Evolutionary conservation across 1,140 invertebrate species (phyloP).

Genomic region (Ericerus pela): DNA sequence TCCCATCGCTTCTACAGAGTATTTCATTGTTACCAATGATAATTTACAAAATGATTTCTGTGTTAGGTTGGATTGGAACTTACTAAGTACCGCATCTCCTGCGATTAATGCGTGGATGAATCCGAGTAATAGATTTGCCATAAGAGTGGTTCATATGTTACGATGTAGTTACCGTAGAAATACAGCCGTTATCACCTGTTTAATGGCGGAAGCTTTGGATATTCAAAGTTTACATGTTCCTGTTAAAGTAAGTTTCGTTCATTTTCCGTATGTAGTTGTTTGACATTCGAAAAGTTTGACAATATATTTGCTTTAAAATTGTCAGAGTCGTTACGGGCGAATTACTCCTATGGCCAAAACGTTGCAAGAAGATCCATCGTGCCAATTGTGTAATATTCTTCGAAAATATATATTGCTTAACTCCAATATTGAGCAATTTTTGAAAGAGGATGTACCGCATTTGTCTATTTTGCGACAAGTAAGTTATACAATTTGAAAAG

Average conservation of each 20-base stretch:
- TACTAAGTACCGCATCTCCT: constrained; percentile 86
- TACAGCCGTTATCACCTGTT: constrained; percentile 76
- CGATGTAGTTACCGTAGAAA: constrained; percentile 56
- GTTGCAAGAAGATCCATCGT: constrained; percentile 86
- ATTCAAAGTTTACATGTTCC: constrained; percentile 64
- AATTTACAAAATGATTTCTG: too few species aligned
- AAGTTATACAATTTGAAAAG: constrained; percentile 17
- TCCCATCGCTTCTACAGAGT: not conserved
- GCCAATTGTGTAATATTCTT: constrained; percentile 79
- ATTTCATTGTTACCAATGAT: too few species aligned
- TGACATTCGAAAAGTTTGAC: not conserved
- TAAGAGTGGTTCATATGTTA: constrained; percentile 61
- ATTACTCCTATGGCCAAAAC: constrained; percentile 76
- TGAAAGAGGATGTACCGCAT: constrained; percentile 67
- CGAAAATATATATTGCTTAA: constrained; percentile 68
- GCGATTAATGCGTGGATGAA: constrained; percentile 97
- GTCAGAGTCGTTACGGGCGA: constrained; percentile 77
- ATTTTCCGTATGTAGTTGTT: not conserved
- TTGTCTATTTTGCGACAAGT: constrained; percentile 75
- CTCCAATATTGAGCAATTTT: constrained; percentile 66
- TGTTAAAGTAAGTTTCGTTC: constrained; percentile 45
- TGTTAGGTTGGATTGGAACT: constrained; percentile 82
- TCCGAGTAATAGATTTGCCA: constrained; percentile 74
- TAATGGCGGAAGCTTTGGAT: constrained; percentile 89
- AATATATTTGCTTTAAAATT: constrained; percentile 6